Conservation (phyloP, 2,888 invertebrate species). For the Periphyllus acericola region DNA sequence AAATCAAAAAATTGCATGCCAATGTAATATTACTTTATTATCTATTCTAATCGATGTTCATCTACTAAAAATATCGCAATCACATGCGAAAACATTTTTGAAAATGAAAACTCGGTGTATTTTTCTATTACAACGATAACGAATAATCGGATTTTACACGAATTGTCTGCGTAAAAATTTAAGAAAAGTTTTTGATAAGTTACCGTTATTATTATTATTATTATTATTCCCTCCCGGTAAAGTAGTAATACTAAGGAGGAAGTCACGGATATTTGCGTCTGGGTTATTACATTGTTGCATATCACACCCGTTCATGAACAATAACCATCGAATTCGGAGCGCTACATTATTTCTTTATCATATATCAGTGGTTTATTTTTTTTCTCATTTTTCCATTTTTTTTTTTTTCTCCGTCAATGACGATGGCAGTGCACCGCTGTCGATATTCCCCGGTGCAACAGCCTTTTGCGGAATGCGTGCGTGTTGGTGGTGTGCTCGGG, state of each 20-base stretch:
- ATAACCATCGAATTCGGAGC: not conserved
- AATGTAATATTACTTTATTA: too few species aligned
- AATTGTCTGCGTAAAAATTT: too few species aligned
- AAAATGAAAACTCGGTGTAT: too few species aligned
- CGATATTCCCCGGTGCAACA: constrained; percentile 36
- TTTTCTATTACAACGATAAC: too few species aligned
- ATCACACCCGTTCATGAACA: not conserved
- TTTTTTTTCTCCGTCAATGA: not conserved
- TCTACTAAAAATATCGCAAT: too few species aligned
- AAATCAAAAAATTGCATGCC: too few species aligned
- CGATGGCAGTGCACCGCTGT: constrained; percentile 6
- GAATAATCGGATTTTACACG: too few species aligned
- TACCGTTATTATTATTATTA: not conserved
- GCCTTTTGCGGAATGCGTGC: constrained; percentile 51
- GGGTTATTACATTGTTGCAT: not conserved
- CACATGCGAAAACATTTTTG: too few species aligned
- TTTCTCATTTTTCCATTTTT: constrained; percentile 3
- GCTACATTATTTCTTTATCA: not conserved
- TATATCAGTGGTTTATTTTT: not conserved
- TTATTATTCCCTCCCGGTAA: not conserved
- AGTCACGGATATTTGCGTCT: not conserved
- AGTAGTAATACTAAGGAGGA: not conserved
- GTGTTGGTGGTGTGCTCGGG: constrained; percentile 17
- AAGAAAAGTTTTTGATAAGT: too few species aligned
- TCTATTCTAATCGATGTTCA: too few species aligned